Base-by-base conservation (phyloP, 2,888 invertebrate species). In the Bimastos eiseni region DNA sequence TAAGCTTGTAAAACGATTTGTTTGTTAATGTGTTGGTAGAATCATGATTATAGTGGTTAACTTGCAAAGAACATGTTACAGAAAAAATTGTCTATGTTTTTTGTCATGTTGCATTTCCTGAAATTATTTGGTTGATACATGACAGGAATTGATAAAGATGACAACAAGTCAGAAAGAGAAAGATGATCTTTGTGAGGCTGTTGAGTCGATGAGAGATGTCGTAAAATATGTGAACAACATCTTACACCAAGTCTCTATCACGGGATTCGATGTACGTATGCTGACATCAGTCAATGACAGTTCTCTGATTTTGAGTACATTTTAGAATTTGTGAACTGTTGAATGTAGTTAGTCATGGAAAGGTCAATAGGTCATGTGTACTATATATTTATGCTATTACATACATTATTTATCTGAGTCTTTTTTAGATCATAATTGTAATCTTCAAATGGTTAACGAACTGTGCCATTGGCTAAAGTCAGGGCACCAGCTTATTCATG, bases 211-310 rank as follows among this genome's bases (percentile, higher is more conserved):
- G 33, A 41, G 83, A 30, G 91, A 91, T 83, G 89, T 91, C 24
- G 36, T 91, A 91, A 97, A 98, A 95, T 98, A 98, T 95, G 98
- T 99, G 93, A 99, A 99, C 95, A 98, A 99, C 95, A 98, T 98
- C 93, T 98, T 99, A 98, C 98, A 99, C 94, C 98, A 99, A 95
- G 97, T 98, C 91, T 98, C 98, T 92, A 99, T 99, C 93, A 98
- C 98, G 17, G 98, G 98, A 96, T 90, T 91, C 83, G 84, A 89
- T 83, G 92, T 92, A 33, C 8, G 91, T 90, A 5, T n/a, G 8
- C 70, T 70, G 70, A n/a, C 13, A n/a, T 70, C 49, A 24, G 49
- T 49, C 21, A 24, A 49, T 49, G 49, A 49, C 5, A 49, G 49
- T 49, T 17, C 24, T 49, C 49, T 24, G 24, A 6, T 24, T 49